These are phyloP conservation scores for Epinotia nisella DNA, from an alignment of 2,888 invertebrate genomes.

Conservation along the genomic window DNA sequence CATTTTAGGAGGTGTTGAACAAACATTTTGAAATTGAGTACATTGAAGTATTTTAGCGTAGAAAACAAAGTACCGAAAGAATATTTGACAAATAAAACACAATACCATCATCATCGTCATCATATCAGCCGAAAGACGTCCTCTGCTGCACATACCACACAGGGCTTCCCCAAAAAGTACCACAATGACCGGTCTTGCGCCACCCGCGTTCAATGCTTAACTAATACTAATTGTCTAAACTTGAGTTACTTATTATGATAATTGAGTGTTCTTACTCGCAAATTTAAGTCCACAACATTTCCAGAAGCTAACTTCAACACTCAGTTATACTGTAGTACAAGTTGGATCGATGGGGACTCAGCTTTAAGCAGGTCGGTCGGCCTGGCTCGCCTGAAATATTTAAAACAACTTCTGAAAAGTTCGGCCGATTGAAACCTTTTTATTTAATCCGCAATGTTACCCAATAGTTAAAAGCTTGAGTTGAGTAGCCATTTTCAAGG, in stretches of 20 bases:
- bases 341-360: background rate
- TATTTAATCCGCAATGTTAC: constrained; percentile 23
- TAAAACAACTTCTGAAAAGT: constrained; percentile 31
- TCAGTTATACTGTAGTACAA: background rate
- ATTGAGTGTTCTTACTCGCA: background rate
- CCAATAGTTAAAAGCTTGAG: constrained; percentile 22
- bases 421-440: constrained; percentile 24
- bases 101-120: too few species aligned
- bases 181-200: too few species aligned
- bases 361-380: constrained; percentile 1
- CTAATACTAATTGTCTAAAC: too few species aligned
- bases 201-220: too few species aligned
- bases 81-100: too few species aligned
- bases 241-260: too few species aligned
- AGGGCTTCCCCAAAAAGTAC: too few species aligned
- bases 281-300: background rate
- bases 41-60: too few species aligned
- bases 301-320: constrained; percentile 4
- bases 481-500: background rate
- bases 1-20: background rate
- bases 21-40: too few species aligned
- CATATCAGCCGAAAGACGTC: too few species aligned
- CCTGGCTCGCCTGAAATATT: constrained; percentile 24
- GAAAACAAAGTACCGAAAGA: too few species aligned
- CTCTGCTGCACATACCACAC: too few species aligned